Evolutionary conservation across 2,888 invertebrate species (phyloP).

Genomic region (Agrochola lychnidis): DNA sequence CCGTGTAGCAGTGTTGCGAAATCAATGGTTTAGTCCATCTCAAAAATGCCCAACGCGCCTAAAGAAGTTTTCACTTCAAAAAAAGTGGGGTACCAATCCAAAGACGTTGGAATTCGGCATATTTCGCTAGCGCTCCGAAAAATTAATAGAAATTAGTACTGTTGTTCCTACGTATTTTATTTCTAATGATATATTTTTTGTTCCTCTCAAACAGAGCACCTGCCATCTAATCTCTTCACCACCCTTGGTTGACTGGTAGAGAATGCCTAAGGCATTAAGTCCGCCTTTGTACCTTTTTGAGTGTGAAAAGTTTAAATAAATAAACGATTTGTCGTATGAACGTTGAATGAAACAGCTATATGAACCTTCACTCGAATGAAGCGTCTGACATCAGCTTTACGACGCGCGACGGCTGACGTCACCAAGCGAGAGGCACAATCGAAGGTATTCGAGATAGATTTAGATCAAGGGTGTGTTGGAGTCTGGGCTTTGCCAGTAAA

Average conservation of each 20-base stretch:
- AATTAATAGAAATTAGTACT: background rate
- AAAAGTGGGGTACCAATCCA: background rate
- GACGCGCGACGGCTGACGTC: conserved; percentile 5
- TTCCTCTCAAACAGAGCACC: too few relatives aligned
- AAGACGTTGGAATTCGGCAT: background rate
- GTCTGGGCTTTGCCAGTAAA: background rate
- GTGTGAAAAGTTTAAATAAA: too few relatives aligned
- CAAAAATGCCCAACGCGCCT: too few relatives aligned
- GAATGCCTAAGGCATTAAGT: too few relatives aligned
- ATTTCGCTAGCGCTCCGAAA: background rate
- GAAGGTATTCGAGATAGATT: conserved; percentile 20
- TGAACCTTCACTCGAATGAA: background rate
- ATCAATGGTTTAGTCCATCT: too few relatives aligned
- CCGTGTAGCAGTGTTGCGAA: too few relatives aligned
- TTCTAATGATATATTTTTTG: too few relatives aligned
- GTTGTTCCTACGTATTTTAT: too few relatives aligned
- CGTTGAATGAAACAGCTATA: background rate
- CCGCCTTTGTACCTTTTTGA: too few relatives aligned
- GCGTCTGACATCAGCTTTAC: background rate
- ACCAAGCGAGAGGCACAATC: conserved; percentile 29
- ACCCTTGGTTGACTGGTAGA: too few relatives aligned
- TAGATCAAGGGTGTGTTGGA: conserved; percentile 36
- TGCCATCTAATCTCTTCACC: too few relatives aligned
- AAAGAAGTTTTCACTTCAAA: too few relatives aligned
- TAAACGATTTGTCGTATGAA: background rate